Evolutionary conservation across 2,888 invertebrate genomes (phyloP).

Genomic region (Clostera curtula): DNA sequence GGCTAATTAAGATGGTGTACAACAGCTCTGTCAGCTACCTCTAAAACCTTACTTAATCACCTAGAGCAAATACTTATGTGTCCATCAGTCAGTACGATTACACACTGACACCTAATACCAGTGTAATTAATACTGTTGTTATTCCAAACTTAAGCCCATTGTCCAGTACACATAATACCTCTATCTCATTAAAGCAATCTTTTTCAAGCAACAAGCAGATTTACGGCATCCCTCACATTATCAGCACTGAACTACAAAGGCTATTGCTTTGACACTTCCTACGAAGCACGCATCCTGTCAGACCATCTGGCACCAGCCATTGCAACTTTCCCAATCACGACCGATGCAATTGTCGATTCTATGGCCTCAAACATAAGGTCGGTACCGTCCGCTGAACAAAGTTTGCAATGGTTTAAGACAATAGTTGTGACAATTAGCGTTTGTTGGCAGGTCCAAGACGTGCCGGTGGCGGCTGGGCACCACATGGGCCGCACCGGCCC

Average conservation of each 20-base stretch:
- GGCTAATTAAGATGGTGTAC: too few species aligned
- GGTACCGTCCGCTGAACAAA: constrained; percentile 15
- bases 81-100: too few species aligned
- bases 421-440: constrained; percentile 40
- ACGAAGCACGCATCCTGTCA: constrained; percentile 40
- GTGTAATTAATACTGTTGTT: constrained; percentile 5
- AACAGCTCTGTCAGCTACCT: too few species aligned
- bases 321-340: constrained; percentile 16
- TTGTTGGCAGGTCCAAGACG: constrained; percentile 38
- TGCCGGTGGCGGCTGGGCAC: constrained; percentile 33
- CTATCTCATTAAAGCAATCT: constrained; percentile 13
- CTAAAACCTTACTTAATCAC: too few species aligned
- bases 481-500: constrained; percentile 24
- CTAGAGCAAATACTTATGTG: too few species aligned
- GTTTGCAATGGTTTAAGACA: constrained; percentile 27
- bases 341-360: constrained; percentile 13
- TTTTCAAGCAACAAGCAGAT: constrained; percentile 34
- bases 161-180: constrained; percentile 6
- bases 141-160: constrained; percentile 3
- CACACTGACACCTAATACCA: not conserved
- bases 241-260: constrained; percentile 32
- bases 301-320: constrained; percentile 41
- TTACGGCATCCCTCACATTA: constrained; percentile 31
- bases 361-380: constrained; percentile 6
- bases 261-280: constrained; percentile 41